phyloP scores from a whole-genome alignment of 2,797 vertebrate species.

The Paratrypauchen microcephalus region DNA sequence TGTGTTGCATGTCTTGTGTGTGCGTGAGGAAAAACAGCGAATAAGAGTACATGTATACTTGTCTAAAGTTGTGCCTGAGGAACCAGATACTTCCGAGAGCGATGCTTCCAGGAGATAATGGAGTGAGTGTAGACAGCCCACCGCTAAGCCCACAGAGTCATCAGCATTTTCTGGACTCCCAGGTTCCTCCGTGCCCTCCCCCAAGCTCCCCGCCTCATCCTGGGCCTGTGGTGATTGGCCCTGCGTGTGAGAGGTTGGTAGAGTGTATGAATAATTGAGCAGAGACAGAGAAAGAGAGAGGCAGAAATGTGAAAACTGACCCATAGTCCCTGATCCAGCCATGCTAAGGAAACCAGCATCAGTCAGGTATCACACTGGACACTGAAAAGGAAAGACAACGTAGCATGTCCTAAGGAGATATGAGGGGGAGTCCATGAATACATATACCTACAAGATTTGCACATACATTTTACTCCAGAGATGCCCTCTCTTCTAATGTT shows the following conservation, averaged over 20 bases:
- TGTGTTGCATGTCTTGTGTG: constrained; percentile 36
- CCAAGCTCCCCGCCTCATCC: constrained; percentile 49
- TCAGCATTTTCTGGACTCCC: constrained; percentile 51
- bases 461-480: background rate
- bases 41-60: constrained; percentile 26
- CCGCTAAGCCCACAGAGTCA: constrained; percentile 43
- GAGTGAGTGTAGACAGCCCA: constrained; percentile 60
- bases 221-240: constrained; percentile 53
- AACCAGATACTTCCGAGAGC: constrained; percentile 63
- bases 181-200: constrained; percentile 56
- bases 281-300: constrained; percentile 42
- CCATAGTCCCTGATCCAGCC: constrained; percentile 45
- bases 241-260: constrained; percentile 60
- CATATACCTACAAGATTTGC: constrained; percentile 6
- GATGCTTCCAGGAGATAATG: constrained; percentile 65
- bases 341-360: constrained; percentile 41
- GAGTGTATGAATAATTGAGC: constrained; percentile 76
- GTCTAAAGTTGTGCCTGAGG: constrained; percentile 36
- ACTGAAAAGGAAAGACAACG: background rate
- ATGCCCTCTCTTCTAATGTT: constrained; percentile 25
- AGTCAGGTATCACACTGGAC: constrained; percentile 14
- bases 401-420: background rate
- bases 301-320: constrained; percentile 72
- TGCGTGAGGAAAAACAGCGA: constrained; percentile 30
- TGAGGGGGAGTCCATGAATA: constrained; percentile 24